Base-by-base conservation (phyloP, 2,113 vertebrate species). In the Oostethus manadensis region DNA sequence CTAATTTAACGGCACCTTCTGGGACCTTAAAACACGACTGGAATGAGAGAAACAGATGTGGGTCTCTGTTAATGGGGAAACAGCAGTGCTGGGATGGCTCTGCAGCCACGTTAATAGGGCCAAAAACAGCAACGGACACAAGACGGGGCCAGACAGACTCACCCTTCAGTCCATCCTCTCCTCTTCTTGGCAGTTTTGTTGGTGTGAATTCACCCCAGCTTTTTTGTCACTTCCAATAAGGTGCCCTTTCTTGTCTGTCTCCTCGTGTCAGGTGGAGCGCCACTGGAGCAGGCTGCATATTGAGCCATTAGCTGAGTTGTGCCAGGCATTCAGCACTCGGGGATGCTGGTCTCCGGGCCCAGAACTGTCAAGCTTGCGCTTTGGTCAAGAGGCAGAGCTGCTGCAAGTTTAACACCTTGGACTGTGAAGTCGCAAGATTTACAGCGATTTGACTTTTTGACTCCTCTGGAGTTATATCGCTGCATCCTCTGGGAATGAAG, bases 1-100 rank as follows among this genome's bases (percentile, higher is more conserved):
- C 85, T 88, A 88, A 89, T 89, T 89, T 88, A 88, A 88, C 86
- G 77, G 70, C 82, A 87, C 87, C 86, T 89, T 88, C 63, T 86
- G 86, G 88, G 86, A 88, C 82, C 63, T 84, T 87, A 87, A 85
- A 88, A 68, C 43, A 42, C 16, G 35, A 58, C 64, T 63, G 77
- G 79, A 84, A 87, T 84, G 85, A 79, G 78, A 82, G 81, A 87
- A 89, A 85, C 88, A 89, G 88, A 90, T 89, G 87, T 87, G 85
- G 60, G 72, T 64, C 59, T 56, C 61, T 62, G 79, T 86, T 84
- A 83, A 85, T 81, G 71, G 81, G 79, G 69, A 46, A 79, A 71
- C 43, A 69, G 80, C 75, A 74, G 80, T 8, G 22, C 51, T 45
- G 72, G 72, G 68, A 70, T 53, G 58, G 66, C 49, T 56, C 42